phyloP scores from a whole-genome alignment of 2,888 invertebrate species.

The Lymantria dispar region DNA sequence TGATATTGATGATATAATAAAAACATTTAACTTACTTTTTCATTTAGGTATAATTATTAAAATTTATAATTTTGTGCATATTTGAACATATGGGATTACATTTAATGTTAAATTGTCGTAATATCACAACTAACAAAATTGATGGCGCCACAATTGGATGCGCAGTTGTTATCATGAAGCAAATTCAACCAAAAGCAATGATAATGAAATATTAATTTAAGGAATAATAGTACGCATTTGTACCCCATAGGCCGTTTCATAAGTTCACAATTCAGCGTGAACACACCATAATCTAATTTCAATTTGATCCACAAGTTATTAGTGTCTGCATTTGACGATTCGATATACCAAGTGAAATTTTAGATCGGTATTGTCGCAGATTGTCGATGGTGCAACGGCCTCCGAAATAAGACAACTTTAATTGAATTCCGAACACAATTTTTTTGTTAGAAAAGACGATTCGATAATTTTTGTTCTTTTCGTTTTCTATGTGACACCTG shows the following conservation, averaged over 20 bases:
- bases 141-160: conserved; percentile 30
- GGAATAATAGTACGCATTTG: conserved; percentile 57
- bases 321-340: conserved; percentile 62
- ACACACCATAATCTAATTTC: conserved; percentile 75
- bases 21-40: too few species aligned
- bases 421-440: conserved; percentile 71
- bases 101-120: conserved; percentile 8
- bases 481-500: conserved; percentile 46
- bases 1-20: too few species aligned
- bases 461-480: conserved; percentile 43
- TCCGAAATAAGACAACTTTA: conserved; percentile 63
- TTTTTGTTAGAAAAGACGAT: conserved; percentile 45
- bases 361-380: conserved; percentile 67
- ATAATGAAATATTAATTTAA: conserved; percentile 70
- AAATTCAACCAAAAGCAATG: conserved; percentile 60
- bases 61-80: too few species aligned
- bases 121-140: conserved; percentile 8
- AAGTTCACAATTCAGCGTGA: conserved; percentile 69
- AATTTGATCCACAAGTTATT: conserved; percentile 69
- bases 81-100: too few species aligned
- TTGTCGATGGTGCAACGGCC: conserved; percentile 59
- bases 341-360: conserved; percentile 61
- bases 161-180: conserved; percentile 24
- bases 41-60: too few species aligned
- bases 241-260: conserved; percentile 77